Evolutionary conservation across 2,888 invertebrate genomes (phyloP), one percentile per base, ranked within the genome.

Genomic region (Cylindroiulus punctatus): DNA sequence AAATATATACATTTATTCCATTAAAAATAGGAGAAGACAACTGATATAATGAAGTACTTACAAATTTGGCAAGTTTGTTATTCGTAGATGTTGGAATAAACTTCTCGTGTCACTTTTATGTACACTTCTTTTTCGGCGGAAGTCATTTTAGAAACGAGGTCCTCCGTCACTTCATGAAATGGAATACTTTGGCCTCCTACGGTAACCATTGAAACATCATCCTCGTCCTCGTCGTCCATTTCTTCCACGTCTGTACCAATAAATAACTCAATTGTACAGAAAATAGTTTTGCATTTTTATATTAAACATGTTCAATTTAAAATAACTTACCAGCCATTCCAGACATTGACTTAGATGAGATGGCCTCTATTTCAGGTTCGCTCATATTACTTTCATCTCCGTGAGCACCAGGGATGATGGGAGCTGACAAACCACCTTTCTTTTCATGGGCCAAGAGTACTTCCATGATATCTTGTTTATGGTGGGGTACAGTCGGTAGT

Each of bases 81-180:
- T 83, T 89, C 90, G 87, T 89, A 91, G 89, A 91, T 90, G 87
- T 96, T 95, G 88, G 96, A 95, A 92, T 96, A 97, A 91, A 96
- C 95, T 91, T 98, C 97, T 91, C 98, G 97, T 90, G 97, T 97
- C 81, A 96, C 94, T 91, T 96, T 95, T 89, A 98, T 98, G 91
- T 98, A 98, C 65, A 95, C 95, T 90, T 97, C 97, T 91, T 97
- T 98, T 90, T 98, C 98, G 5, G 95, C 92, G 30, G 96, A 95
- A 14, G 96, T 95, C 98, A 98, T 98, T 91, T 94, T 94, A 0
- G 95, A 94, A 89, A 98, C 96, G 89, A 97, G 93, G 89, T 94
- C 94, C 90, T 97, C 96, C 90, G 96, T 95, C 17, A 98, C 94
- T 90, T 96, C 95, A 47, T 96, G 95, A 87, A 98, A 93, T 0